Conservation (phyloP, 1,140 invertebrate species). For the Sycobia sp. region DNA sequence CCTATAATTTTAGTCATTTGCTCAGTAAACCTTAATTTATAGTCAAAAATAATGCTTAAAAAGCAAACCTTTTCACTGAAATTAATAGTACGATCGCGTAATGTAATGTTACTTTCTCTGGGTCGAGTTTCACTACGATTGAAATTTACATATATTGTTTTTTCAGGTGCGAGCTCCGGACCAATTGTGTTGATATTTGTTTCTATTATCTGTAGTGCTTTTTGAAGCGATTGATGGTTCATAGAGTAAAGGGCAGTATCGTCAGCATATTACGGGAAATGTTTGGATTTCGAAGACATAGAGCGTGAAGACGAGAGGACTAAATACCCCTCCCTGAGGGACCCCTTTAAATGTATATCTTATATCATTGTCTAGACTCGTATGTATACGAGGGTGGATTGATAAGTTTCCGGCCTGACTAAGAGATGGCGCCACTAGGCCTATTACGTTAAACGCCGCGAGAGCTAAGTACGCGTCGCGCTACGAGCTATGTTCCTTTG, state of each 20-base stretch:
- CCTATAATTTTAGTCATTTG: background rate
- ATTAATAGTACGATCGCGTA: background rate
- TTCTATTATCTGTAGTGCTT: background rate
- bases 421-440: no score
- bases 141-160: background rate
- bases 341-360: background rate
- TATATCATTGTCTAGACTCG: background rate
- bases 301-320: background rate
- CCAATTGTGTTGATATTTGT: background rate
- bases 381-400: no score
- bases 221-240: background rate
- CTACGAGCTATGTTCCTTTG: no score
- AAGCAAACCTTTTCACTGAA: background rate
- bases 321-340: background rate
- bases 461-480: no score
- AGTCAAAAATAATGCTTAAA: no score
- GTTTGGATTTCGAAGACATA: background rate
- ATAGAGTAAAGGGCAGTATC: background rate
- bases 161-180: background rate
- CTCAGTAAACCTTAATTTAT: slow-evolving; percentile 9
- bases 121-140: background rate
- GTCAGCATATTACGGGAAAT: background rate
- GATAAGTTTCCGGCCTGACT: no score
- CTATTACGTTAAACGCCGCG: no score
- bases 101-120: background rate